Evolutionary conservation across 2,113 vertebrate genomes (phyloP), one percentile per base, ranked within the genome.

Genomic region (Daboia siamensis): DNA sequence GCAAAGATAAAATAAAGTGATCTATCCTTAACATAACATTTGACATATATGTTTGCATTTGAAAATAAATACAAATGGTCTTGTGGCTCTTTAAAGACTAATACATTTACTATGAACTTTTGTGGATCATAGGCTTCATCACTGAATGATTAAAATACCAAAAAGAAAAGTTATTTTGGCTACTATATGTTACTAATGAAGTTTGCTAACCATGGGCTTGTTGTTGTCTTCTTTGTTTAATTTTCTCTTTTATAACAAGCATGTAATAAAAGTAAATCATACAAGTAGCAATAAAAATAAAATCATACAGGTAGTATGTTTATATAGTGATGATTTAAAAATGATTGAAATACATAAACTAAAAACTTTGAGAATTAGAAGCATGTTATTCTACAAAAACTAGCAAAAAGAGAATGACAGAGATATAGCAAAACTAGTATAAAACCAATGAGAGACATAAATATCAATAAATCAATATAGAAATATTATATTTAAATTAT

Each of bases 381-480:
- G 11, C 91, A 55, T 92, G 91, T 90, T 84, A 95, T 95, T 17
- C 7, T 24, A 39, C 13, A 91, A 48, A 94, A 91, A 90, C 4
- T 74, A 74, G 87, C 2, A 91, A 23, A 17, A 80, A 21, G 2
- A 1, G 7, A 44, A 80, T 80, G 74, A 44, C 33, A 44, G 74
- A 44, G 33, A 80, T 21, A 44, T 21, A 44, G 33, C 69, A 21
- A 80, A 80, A 80, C 69, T 80, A 39, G 74, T 20, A 39, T 80
- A 44, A 44, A 44, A 33, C 33, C 7, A 44, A 44, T 44, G 33
- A 80, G 33, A 80, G 33, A 44, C 33, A 21, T 12, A 44, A 21
- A 44, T 80, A 80, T 44, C n/a, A n/a, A 69, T 15, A 69, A 9
- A 69, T 69, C 12, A 39, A 4, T 21, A 39, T 80, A 80, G 33